A percentile compares a stretch with the other conserved stretches of the same genome.
These are phyloP conservation scores for Baryphthengus martii DNA, from an alignment of 2,113 vertebrate genomes.

Conservation along the genomic window DNA sequence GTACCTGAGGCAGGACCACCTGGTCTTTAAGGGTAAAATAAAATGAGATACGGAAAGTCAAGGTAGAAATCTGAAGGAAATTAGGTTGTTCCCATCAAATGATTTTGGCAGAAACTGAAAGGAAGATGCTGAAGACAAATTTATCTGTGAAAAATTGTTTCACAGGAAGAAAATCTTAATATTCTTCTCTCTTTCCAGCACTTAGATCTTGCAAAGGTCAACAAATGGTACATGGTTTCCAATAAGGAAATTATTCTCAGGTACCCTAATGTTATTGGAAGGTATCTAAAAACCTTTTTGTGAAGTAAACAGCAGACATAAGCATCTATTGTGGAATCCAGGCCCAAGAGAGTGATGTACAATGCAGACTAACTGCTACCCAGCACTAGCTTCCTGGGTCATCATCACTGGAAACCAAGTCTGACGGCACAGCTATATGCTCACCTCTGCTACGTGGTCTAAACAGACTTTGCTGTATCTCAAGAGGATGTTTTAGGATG, in stretches of 20 bases:
- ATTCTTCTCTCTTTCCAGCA: neutral
- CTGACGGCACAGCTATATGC: fast-evolving
- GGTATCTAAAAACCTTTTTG: neutral
- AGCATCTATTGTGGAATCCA: neutral
- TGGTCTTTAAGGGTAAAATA: neutral
- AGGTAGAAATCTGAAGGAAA: neutral
- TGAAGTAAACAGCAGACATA: neutral
- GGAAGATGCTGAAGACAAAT: neutral
- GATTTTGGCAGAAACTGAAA: neutral
- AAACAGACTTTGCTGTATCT: neutral
- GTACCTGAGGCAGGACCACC: neutral
- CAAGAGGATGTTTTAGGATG: neutral
- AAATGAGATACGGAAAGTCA: neutral
- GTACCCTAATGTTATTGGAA: neutral
- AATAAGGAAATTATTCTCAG: neutral
- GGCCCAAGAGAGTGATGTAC: neutral
- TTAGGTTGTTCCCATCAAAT: neutral
- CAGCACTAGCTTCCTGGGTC: neutral
- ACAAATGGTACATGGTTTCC: neutral
- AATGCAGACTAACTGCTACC: neutral
- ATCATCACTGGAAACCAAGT: neutral
- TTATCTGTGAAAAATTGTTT: neutral
- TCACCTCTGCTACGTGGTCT: neutral
- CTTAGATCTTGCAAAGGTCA: neutral
- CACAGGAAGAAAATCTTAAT: neutral